Evolutionary conservation across 2,797 vertebrate species (phyloP).

Genomic region (Semaprochilodus insignis): DNA sequence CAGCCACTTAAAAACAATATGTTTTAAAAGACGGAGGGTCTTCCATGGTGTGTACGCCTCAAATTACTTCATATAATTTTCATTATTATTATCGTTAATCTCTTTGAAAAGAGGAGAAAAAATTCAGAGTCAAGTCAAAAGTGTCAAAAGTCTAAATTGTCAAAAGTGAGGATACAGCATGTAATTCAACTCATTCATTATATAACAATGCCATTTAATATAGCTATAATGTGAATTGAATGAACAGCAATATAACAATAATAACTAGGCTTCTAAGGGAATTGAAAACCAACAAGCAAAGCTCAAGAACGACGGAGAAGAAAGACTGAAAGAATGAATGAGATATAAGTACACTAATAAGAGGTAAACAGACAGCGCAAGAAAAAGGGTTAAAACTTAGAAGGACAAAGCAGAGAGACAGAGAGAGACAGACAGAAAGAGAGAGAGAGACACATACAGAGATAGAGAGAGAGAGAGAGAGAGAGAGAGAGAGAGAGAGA

Average conservation of each 20-base stretch:
- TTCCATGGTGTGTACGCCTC: too few relatives aligned
- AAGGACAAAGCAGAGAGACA: not conserved
- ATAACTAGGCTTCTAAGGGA: not conserved
- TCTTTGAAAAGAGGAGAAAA: too few relatives aligned
- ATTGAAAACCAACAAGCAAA: constrained; percentile 31
- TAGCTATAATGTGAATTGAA: not conserved
- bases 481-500: constrained; percentile 21
- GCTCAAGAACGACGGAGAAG: constrained; percentile 31
- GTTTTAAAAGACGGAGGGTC: too few relatives aligned
- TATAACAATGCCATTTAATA: not conserved
- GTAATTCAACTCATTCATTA: too few relatives aligned
- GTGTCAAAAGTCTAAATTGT: too few relatives aligned
- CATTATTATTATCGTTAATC: too few relatives aligned
- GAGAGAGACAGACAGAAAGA: not conserved
- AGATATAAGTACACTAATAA: constrained; percentile 38
- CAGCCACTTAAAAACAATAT: too few relatives aligned
- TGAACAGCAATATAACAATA: not conserved
- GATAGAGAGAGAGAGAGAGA: constrained; percentile 14
- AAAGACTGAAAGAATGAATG: constrained; percentile 39
- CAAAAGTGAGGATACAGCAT: too few relatives aligned
- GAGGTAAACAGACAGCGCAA: constrained; percentile 27
- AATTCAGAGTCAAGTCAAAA: too few relatives aligned
- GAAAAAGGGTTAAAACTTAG: not conserved
- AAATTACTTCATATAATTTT: too few relatives aligned
- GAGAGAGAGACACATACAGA: constrained; percentile 1